Evolutionary conservation across 2,797 vertebrate genomes (phyloP).

Genomic region (Apogon talboti): DNA sequence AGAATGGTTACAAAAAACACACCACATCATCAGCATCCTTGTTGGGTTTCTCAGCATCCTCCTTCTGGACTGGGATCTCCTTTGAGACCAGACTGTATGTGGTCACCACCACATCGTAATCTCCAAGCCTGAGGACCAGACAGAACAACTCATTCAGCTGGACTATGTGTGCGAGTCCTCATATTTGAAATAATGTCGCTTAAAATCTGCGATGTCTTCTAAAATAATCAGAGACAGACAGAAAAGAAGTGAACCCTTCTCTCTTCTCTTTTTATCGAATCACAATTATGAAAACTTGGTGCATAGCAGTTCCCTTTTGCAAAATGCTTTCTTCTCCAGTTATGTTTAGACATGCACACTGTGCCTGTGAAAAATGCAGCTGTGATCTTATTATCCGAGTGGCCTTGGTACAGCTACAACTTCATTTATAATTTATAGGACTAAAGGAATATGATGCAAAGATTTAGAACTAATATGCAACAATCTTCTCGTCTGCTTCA

Average conservation of each 20-base stretch:
- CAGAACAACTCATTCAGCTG: not conserved
- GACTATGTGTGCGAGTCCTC: not conserved
- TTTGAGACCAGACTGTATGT: conserved; percentile 93
- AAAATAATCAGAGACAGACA: no score
- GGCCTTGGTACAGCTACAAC: not conserved
- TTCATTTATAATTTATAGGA: not conserved
- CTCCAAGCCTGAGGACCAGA: conserved; percentile 84
- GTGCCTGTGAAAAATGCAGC: not conserved
- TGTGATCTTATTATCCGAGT: not conserved
- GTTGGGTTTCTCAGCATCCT: conserved; percentile 78
- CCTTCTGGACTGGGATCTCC: conserved; percentile 89
- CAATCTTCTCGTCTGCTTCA: no score
- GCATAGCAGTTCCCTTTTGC: no score
- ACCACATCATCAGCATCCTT: conserved; percentile 75
- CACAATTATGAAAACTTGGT: no score
- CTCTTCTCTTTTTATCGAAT: no score
- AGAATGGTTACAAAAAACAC: not conserved
- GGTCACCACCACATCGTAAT: conserved; percentile 92
- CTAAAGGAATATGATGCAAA: not conserved
- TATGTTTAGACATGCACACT: not conserved
- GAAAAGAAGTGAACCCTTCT: no score
- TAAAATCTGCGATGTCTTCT: not conserved
- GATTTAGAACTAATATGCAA: no score
- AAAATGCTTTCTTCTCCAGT: no score
- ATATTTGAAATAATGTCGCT: not conserved